Base-by-base conservation (phyloP, 2,113 vertebrate genomes). In the Platysteira castanea region DNA sequence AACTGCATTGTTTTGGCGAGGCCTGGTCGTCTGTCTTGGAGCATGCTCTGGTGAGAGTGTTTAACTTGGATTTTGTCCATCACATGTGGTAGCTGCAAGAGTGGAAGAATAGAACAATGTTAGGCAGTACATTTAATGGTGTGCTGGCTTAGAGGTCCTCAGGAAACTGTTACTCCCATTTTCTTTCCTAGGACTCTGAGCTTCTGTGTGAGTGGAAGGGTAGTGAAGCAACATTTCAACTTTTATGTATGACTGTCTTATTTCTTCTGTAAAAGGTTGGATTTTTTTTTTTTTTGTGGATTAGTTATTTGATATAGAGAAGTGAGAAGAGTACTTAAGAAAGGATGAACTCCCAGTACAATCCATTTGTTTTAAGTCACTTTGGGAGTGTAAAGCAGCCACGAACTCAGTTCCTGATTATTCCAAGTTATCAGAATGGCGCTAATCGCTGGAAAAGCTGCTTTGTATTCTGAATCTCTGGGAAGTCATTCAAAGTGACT, bases 61-160 rank as follows among this genome's bases (percentile, higher is more conserved):
- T 99, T 99, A 91, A 93, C 95, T 99, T 99, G 99, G 99, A 99
- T 84, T 83, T 52, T 60, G 80, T 98, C 99, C 99, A 99, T 97
- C 90, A 97, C 98, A 99, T 99, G 98, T 99, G 99, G 99, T 98
- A 98, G 98, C 98, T 97, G 98, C 96, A 89, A 96, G 96, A 97
- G 94, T 78, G 89, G 95, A 96, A 85, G 95, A 94, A 90, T 17
- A 90, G 97, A 97, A 96, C 96, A 93, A 96, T 96, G 92, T 97
- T 95, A 97, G 96, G 82, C 35, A 46, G 92, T 97, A 47, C 91
- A 95, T 96, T 98, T 98, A 97, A 96, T 96, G 95, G 87, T 39
- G 75, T 84, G 91, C 83, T 97, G 96, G 94, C 92, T 95, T 94
- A 90, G 82, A 63, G 79, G 84, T 93, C 81, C 88, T 97, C 96